Evolutionary conservation across 2,888 invertebrate genomes (phyloP), one percentile per base, ranked within the genome.

Genomic region (Tenthredo scrophulariae): DNA sequence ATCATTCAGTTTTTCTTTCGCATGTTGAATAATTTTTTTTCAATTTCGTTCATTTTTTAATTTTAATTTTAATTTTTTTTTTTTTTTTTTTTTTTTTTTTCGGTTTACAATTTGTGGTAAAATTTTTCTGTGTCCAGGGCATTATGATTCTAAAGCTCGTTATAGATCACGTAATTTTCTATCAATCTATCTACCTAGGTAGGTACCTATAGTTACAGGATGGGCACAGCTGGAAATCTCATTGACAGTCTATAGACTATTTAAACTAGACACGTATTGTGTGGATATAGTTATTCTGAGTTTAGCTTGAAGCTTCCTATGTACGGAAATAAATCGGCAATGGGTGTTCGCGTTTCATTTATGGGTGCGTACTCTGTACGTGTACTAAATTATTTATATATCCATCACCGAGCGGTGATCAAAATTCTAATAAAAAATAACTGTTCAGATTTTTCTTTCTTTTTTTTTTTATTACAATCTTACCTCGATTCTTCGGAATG

Each of bases 141-240:
- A 46, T 46, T 46, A 13, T 46, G 3, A 13, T 46, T 4, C 3
- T 1, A 46, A 46, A 15, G 46, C 46, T 46, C 15, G 15, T 2
- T 54, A n/a, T 54, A 7, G 54, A 54, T 54, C 54, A 7, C n/a
- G 26, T 26, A 22, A 62, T 22, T 62, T 62, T 62, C 22, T 33
- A 29, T 67, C 65, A 9, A 29, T 33, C 29, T 67, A 33, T 33
- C 3, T 50, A n/a, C 18, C 50, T 54, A 67, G 4, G 18, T 67
- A 13, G 13, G 18, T 26, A 1, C 15, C 26, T 26, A n/a, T 37
- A 33, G 6, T 0, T 37, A 37, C 37, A 91, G 91, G 91, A 91
- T 91, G 91, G 91, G 91, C 91, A 89, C 91, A 91, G 91, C 90
- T 90, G 90, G 89, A 88, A 80, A 86, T 86, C 87, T 91, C 89